Evolutionary conservation across 2,888 invertebrate genomes (phyloP).

Genomic region (Cylloceria caligata): DNA sequence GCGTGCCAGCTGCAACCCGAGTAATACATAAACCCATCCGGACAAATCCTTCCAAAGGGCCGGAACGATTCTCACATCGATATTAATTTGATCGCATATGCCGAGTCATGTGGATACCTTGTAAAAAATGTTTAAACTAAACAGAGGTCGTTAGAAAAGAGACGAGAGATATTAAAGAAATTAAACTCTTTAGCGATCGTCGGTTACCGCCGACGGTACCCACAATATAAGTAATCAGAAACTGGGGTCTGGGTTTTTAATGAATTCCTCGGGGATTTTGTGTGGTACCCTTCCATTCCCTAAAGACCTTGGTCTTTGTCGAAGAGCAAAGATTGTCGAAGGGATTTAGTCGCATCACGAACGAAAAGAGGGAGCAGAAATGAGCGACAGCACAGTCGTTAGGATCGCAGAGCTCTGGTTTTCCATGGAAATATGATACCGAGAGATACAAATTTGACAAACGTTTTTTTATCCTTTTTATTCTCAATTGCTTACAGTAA

Average conservation of each 20-base stretch:
- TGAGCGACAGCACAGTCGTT: slow-evolving; percentile 46
- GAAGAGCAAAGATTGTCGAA: slow-evolving; percentile 33
- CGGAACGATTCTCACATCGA: slow-evolving; percentile 24
- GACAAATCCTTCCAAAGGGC: slow-evolving; percentile 5
- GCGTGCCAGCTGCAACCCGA: slow-evolving; percentile 20
- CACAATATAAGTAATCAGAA: slow-evolving; percentile 59
- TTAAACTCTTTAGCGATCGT: slow-evolving; percentile 37
- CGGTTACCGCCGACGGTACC: slow-evolving; percentile 42
- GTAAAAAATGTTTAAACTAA: not conserved
- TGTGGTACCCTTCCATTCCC: slow-evolving; percentile 6
- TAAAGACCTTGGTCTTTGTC: slow-evolving; percentile 3
- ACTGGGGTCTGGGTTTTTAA: slow-evolving; percentile 44
- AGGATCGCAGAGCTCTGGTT: not conserved
- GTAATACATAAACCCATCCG: not conserved
- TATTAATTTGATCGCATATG: slow-evolving; percentile 49
- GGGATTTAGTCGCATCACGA: slow-evolving; percentile 54
- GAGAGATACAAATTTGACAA: slow-evolving; percentile 11
- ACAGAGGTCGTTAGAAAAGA: too few species aligned
- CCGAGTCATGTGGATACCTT: not conserved
- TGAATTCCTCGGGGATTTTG: slow-evolving; percentile 63
- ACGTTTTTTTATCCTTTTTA: not conserved
- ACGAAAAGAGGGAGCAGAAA: slow-evolving; percentile 50
- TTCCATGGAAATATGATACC: slow-evolving; percentile 22
- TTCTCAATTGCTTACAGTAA: not conserved
- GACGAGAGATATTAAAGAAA: not conserved